Conservation (phyloP, 2,888 invertebrate genomes). For the Deilephila elpenor region DNA sequence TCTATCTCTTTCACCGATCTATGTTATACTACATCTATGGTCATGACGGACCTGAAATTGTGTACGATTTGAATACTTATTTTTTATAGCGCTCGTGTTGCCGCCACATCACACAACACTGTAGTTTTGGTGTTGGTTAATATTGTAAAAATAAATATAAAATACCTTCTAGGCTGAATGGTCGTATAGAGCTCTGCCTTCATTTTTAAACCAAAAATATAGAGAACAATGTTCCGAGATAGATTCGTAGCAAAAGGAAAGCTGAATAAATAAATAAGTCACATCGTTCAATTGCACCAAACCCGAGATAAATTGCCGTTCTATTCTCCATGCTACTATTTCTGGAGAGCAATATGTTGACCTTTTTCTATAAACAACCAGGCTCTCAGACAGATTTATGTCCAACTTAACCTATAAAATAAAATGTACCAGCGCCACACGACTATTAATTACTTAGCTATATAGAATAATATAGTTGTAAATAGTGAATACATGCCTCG, state of each 20-base stretch:
- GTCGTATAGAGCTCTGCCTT: too few species aligned
- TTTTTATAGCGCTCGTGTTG: background rate
- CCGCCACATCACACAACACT: background rate
- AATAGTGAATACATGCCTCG: background rate
- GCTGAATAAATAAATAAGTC: background rate
- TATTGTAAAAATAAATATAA: background rate
- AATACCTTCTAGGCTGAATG: background rate
- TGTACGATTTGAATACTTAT: background rate
- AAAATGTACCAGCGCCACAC: constrained; percentile 10
- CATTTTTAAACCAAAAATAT: too few species aligned
- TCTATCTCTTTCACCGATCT: too few species aligned
- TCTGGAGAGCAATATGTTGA: background rate
- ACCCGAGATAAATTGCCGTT: background rate
- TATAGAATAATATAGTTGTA: background rate
- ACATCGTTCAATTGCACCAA: background rate
- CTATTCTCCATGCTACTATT: background rate
- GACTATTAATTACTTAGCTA: constrained; percentile 10
- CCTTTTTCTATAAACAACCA: background rate
- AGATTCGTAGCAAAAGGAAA: background rate
- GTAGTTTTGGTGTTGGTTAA: background rate
- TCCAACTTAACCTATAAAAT: constrained; percentile 24
- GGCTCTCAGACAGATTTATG: constrained; percentile 22
- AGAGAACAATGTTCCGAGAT: background rate
- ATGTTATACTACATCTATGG: background rate
- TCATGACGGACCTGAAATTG: background rate